Base-by-base conservation (phyloP, 2,113 vertebrate species). In the Aplodontia rufa region DNA sequence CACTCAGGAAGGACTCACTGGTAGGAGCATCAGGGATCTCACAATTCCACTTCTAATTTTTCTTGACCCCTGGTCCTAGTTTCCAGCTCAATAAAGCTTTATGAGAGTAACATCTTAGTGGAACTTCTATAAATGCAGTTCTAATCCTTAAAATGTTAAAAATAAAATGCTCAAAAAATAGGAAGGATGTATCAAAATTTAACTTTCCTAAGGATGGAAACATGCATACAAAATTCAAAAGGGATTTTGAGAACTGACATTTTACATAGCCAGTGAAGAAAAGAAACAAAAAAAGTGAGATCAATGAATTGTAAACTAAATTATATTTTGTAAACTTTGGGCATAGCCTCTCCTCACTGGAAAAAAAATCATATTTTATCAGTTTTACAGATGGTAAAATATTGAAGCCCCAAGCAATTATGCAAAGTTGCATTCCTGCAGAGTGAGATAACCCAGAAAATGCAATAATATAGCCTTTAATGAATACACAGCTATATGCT, bases 291-390 rank as follows among this genome's bases (percentile, higher is more conserved):
- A 28, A 5, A 80, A 42, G 9, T 60, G 42, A 45, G 16, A 66
- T 81, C 26, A 51, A 12, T 92, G 79, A 51, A 10, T 74, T 80
- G 68, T 3, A 60, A 62, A 51, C 9, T 66, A 42, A 95, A 91
- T 19, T 69, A 88, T 64, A 53, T 87, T 76, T 95, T 37, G 60
- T 72, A 87, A 94, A 53, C 30, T n/a, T 83, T 91, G n/a, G 24
- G 28, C 5, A 22, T 68, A 53, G 78, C 0, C 0, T 86, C 58
- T 83, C 40, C 45, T 47, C 66, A 24, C 2, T 76, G 37, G 12
- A 60, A 28, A 81, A 5, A n/a, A 81, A 62, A 69, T 66, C 64
- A 20, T 3, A 37, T 24, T 89, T 75, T 45, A 69, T 49, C 40
- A 13, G 9, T 92, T 90, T 83, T 68, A 53, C 30, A 42, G 8